Conservation (phyloP, 1,140 invertebrate species). For the Hestina assimilis region DNA sequence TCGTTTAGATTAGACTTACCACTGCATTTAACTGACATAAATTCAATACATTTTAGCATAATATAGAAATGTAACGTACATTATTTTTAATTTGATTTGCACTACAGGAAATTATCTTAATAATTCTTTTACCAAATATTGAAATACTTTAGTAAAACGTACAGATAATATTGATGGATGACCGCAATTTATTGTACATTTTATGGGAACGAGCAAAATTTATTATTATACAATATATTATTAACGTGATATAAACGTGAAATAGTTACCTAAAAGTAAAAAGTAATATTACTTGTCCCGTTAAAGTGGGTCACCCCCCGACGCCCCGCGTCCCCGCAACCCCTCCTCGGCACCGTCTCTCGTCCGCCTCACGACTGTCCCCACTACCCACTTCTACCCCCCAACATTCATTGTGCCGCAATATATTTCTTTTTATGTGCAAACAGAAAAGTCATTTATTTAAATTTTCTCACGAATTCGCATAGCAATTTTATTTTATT, state of each 20-base stretch:
- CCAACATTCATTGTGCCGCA: constrained; percentile 77
- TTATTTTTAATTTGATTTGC: too few species aligned
- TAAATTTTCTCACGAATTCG: constrained; percentile 78
- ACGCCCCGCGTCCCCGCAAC: constrained; percentile 30
- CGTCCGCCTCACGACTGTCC: constrained; percentile 59
- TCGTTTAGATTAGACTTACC: constrained; percentile 54
- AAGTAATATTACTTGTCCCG: constrained; percentile 78
- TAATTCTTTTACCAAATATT: too few species aligned
- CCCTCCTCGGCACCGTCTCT: constrained; percentile 48
- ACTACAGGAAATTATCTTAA: too few species aligned
- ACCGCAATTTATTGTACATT: too few species aligned
- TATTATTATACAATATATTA: constrained; percentile 43
- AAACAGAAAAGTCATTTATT: constrained; percentile 79
- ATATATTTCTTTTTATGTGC: constrained; percentile 79
- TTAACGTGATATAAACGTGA: constrained; percentile 72
- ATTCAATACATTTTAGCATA: not conserved
- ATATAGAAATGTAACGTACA: not conserved
- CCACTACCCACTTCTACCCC: constrained; percentile 57
- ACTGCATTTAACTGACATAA: constrained; percentile 43
- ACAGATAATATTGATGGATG: not conserved
- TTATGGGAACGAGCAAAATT: constrained; percentile 3
- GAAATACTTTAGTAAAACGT: not conserved
- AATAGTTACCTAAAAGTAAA: constrained; percentile 78
- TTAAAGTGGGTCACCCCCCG: constrained; percentile 75
- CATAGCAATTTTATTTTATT: constrained; percentile 78